Conservation (phyloP, 2,888 invertebrate species). For the Amitus sp. region DNA sequence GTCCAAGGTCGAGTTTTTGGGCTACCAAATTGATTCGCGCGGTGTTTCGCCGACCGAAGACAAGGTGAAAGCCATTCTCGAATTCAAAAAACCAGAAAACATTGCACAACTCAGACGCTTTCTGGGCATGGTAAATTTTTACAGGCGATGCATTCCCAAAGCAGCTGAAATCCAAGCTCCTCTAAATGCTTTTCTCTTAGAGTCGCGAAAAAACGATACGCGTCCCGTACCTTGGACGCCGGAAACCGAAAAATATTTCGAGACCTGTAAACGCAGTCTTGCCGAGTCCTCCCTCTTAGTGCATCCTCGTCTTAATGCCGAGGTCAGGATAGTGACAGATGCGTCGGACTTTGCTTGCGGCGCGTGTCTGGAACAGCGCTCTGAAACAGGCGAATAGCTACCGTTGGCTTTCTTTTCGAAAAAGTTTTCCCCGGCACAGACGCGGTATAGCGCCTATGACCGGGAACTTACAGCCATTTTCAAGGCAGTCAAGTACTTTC, state of each 20-base stretch:
- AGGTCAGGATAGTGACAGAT: constrained; percentile 13
- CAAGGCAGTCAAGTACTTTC: constrained; percentile 38
- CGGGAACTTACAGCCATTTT: constrained; percentile 46
- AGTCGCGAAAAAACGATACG: not conserved
- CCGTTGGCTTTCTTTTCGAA: constrained; percentile 47
- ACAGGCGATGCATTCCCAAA: constrained; percentile 53
- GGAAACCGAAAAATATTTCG: constrained; percentile 20
- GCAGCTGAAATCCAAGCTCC: constrained; percentile 55
- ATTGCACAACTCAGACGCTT: too few species aligned
- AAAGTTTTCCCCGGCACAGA: constrained; percentile 43
- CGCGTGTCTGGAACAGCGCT: constrained; percentile 30
- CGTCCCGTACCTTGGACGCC: constrained; percentile 12
- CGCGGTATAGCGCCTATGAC: constrained; percentile 46
- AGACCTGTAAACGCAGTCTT: constrained; percentile 10
- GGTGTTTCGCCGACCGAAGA: constrained; percentile 18
- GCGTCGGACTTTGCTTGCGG: constrained; percentile 18
- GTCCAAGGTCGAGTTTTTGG: constrained; percentile 26
- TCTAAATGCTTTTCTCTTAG: constrained; percentile 43
- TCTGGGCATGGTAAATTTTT: constrained; percentile 59
- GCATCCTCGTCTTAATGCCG: constrained; percentile 9
- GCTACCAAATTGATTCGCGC: not conserved
- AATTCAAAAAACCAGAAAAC: constrained; percentile 47
- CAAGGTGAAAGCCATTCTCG: constrained; percentile 49
- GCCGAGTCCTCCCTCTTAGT: constrained; percentile 8
- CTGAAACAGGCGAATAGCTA: constrained; percentile 26